phyloP scores from a whole-genome alignment of 2,113 vertebrate genomes.

The Heptranchias perlo region DNA sequence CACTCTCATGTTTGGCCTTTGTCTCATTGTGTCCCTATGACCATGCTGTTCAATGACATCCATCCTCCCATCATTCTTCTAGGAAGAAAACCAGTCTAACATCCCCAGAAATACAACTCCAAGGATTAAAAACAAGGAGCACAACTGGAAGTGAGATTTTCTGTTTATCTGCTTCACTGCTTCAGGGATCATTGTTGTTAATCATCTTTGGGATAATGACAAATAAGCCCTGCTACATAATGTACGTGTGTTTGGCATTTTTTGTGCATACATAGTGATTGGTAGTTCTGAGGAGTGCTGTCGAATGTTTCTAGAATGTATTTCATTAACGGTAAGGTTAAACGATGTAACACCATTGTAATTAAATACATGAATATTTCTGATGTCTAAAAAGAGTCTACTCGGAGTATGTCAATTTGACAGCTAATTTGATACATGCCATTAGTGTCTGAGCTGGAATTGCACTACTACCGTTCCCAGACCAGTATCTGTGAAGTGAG shows the following conservation, averaged over 20 bases:
- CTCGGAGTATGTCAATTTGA: not conserved
- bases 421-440: not conserved
- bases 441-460: not conserved
- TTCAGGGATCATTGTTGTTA: not conserved
- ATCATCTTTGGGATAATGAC: not conserved
- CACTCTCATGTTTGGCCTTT: too few relatives aligned
- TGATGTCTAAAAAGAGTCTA: not conserved
- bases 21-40: too few relatives aligned
- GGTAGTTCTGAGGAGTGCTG: not conserved
- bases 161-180: not conserved
- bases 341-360: not conserved
- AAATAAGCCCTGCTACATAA: not conserved
- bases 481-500: not conserved
- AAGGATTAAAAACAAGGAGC: too few relatives aligned
- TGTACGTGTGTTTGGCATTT: not conserved
- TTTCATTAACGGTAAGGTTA: not conserved
- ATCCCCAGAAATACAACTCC: too few relatives aligned
- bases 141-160: not conserved
- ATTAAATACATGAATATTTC: not conserved
- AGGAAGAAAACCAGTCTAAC: too few relatives aligned
- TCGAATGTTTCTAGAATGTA: not conserved
- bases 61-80: too few relatives aligned
- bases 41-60: too few relatives aligned
- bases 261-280: not conserved
- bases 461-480: not conserved